These are phyloP conservation scores for Lypha dubia DNA, from an alignment of 2,888 invertebrate genomes.

Conservation along the genomic window DNA sequence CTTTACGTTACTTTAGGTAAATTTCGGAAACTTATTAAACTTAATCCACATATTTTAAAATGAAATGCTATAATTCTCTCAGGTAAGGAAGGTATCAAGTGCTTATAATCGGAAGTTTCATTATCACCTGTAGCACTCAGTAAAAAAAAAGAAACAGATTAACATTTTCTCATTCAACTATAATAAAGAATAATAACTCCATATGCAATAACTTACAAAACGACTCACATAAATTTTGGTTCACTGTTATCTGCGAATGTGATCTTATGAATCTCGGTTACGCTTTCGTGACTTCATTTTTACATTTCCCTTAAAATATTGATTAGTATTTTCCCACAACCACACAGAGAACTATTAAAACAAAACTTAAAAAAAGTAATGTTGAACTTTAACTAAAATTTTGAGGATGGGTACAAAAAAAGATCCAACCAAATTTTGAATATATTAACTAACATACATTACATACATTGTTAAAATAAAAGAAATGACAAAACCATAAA, in stretches of 20 bases:
- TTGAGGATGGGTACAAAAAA: conserved; percentile 7
- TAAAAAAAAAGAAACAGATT: too few species aligned
- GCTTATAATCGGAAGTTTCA: too few species aligned
- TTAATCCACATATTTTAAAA: not conserved
- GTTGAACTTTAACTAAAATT: conserved; percentile 29
- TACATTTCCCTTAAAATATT: conserved; percentile 35
- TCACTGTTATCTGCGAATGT: conserved; percentile 22
- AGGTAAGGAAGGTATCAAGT: too few species aligned
- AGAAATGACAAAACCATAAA: conserved; percentile 60
- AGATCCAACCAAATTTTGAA: conserved; percentile 10
- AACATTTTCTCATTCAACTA: not conserved
- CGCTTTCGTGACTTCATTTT: conserved; percentile 45
- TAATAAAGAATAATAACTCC: not conserved
- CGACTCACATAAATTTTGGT: conserved; percentile 13
- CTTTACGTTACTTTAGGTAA: too few species aligned
- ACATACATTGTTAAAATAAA: conserved; percentile 29
- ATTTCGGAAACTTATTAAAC: too few species aligned
- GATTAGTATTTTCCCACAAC: conserved; percentile 62
- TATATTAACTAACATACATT: conserved; percentile 37
- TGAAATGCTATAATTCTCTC: too few species aligned
- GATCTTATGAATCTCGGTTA: conserved; percentile 47
- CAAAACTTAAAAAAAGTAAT: conserved; percentile 24
- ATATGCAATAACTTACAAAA: not conserved
- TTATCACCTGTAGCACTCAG: too few species aligned
- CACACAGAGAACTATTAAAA: conserved; percentile 12